Evolutionary conservation across 2,888 invertebrate genomes (phyloP), one percentile per base, ranked within the genome.

Genomic region (Plagodis dolabraria): DNA sequence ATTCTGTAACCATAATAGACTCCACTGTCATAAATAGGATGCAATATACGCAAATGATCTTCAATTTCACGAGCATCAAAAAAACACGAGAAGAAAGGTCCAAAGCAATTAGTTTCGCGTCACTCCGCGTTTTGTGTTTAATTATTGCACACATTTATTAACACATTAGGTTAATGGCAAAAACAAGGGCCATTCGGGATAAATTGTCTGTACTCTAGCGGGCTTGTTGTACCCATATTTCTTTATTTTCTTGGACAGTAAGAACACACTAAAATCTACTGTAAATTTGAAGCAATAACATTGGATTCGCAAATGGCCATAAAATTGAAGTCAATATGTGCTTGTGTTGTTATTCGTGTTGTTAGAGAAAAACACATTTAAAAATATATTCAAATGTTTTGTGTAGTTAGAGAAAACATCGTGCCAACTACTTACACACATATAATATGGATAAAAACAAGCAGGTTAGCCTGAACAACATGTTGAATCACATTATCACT

Each of bases 71-170:
- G 12, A 43, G 50, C 57, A 44, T 53, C 58, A 57, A 64, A 60
- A 40, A 60, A 57, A 51, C 52, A 50, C 47, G 53, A 43, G n/a
- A 65, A 67, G 72, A 74, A 54, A 56, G 78, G 78, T 80, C 82
- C 76, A 69, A 76, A 77, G 79, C 79, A 84, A 89, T 89, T 89
- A 88, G 86, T 86, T 82, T 67, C 65, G 70, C 74, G 82, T 84
- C 84, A 76, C 76, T 83, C 80, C 72, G 33, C 63, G 76, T 79
- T 80, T 81, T 80, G 79, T 80, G 86, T 87, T 89, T 89, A 88
- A 89, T 90, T 88, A 89, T 89, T 87, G 78, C 84, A 80, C 82
- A 79, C 89, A 89, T 89, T 89, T 89, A 89, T 89, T 86, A 85
- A 83, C 86, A 85, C 89, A 88, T 90, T 89, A 89, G 82, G 81